Conservation (phyloP, 2,888 invertebrate species). For the Leucoptera coffeella region DNA sequence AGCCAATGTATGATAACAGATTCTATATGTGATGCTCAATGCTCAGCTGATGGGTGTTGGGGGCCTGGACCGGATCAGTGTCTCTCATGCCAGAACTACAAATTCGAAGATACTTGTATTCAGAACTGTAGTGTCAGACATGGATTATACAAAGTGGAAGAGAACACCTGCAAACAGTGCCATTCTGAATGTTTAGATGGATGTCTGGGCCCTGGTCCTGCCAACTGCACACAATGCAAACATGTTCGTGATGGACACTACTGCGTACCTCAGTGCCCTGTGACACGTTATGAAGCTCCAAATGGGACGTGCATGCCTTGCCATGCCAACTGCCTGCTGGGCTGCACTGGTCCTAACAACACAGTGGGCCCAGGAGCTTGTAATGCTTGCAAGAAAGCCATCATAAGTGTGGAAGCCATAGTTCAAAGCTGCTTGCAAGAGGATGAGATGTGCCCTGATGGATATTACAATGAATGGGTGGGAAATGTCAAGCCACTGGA, state of each 20-base stretch:
- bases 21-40: slow-evolving; percentile 88
- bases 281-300: slow-evolving; percentile 61
- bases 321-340: slow-evolving; percentile 68
- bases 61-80: slow-evolving; percentile 88
- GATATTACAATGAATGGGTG: slow-evolving; percentile 81
- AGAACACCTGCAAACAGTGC: slow-evolving; percentile 77
- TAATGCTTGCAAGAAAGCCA: slow-evolving; percentile 80
- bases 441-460: slow-evolving; percentile 75
- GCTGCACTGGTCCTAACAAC: slow-evolving; percentile 74
- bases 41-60: slow-evolving; percentile 92
- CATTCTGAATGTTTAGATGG: slow-evolving; percentile 81
- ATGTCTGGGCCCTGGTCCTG: slow-evolving; percentile 72
- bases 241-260: slow-evolving; percentile 79
- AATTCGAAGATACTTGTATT: slow-evolving; percentile 75
- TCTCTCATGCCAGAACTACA: slow-evolving; percentile 79
- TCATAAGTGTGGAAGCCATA: slow-evolving; percentile 64
- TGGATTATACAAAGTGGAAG: slow-evolving; percentile 78
- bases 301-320: slow-evolving; percentile 65
- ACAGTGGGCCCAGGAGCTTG: slow-evolving; percentile 71
- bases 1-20: no score
- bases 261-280: slow-evolving; percentile 81
- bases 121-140: slow-evolving; percentile 68
- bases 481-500: slow-evolving; percentile 71
- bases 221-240: slow-evolving; percentile 69
- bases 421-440: slow-evolving; percentile 73